Percentiles rank a stretch among this genome's conserved stretches.
Conservation (phyloP, 1,140 invertebrate species). For the Druon quercuslanigerum region DNA sequence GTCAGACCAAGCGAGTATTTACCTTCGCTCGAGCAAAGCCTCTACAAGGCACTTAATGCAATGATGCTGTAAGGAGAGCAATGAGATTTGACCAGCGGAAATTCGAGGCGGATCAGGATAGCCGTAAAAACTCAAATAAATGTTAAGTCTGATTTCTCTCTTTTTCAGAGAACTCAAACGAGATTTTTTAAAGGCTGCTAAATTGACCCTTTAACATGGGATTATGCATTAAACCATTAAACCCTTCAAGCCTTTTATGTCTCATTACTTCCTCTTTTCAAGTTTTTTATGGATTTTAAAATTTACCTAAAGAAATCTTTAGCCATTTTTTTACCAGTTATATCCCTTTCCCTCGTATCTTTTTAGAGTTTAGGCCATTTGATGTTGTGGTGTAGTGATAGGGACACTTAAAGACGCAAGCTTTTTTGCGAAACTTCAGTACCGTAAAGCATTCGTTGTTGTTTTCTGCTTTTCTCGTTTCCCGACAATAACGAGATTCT, state of each 20-base stretch:
- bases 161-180: too few relatives aligned
- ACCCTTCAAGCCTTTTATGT: too few relatives aligned
- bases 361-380: neutral
- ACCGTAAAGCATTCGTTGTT: conserved; percentile 1
- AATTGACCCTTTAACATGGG: too few relatives aligned
- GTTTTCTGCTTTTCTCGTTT: neutral
- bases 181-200: too few relatives aligned
- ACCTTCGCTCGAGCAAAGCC: conserved; percentile 42
- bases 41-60: conserved; percentile 45
- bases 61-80: conserved; percentile 45
- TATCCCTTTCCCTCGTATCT: neutral
- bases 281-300: too few relatives aligned
- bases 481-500: conserved; percentile 11
- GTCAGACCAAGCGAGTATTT: conserved; percentile 41
- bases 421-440: neutral
- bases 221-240: too few relatives aligned
- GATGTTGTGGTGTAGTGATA: neutral
- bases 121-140: too few relatives aligned
- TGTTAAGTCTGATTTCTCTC: too few relatives aligned
- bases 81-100: conserved; percentile 38
- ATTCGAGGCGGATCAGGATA: neutral
- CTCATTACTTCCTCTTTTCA: too few relatives aligned
- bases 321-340: neutral
- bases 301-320: too few relatives aligned
- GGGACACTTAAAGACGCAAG: neutral